These are phyloP conservation scores for Ciona savignyi DNA, from an alignment of 23 tunicate genomes.

Conservation along the genomic window DNA sequence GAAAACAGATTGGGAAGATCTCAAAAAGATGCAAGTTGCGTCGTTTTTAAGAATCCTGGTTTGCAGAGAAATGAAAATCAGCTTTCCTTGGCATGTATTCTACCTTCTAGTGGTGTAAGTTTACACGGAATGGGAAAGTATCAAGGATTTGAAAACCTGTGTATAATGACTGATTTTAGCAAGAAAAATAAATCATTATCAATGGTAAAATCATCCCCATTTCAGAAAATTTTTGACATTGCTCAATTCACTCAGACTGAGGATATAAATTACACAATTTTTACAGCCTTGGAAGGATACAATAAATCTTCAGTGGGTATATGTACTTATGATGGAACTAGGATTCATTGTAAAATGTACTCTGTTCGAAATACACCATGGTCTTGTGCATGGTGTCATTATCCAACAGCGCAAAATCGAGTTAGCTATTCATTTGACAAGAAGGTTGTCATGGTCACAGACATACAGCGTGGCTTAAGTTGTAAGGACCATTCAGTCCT, in stretches of 20 bases:
- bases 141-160: not conserved
- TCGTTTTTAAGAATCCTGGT: not conserved
- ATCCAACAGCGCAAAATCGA: not conserved
- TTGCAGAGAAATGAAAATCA: not conserved
- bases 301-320: not conserved
- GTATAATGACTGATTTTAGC: not conserved
- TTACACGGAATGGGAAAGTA: too few relatives aligned
- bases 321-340: not conserved
- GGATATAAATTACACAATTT: not conserved
- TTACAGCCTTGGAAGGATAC: not conserved
- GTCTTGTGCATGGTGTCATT: not conserved
- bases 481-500: not conserved
- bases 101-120: too few relatives aligned
- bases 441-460: not conserved
- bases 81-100: not conserved
- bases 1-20: not conserved
- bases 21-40: too few relatives aligned
- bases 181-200: too few relatives aligned
- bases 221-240: too few relatives aligned
- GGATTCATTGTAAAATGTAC: not conserved
- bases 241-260: too few relatives aligned
- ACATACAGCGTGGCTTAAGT: not conserved
- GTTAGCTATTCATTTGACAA: not conserved
- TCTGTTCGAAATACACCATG: not conserved
- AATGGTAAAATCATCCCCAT: too few relatives aligned